phyloP scores from a whole-genome alignment of 2,797 vertebrate species.

The Hypotaenidia philippensis region DNA sequence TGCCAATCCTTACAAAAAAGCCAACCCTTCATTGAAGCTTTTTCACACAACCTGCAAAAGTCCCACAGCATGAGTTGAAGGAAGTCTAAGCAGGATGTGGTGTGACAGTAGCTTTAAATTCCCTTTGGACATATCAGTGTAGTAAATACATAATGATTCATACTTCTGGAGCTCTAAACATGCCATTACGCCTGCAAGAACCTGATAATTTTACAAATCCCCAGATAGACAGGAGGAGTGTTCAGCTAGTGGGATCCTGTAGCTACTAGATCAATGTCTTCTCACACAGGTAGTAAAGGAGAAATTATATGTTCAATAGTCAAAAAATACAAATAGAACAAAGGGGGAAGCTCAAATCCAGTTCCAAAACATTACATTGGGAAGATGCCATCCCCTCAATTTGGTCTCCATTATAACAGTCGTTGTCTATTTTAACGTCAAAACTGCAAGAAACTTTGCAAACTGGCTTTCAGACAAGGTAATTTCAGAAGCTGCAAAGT shows the following conservation, averaged over 20 bases:
- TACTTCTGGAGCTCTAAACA: neutral
- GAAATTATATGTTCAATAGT: neutral
- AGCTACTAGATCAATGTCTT: neutral
- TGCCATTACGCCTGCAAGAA: constrained; percentile 5
- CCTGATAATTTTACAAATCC: neutral
- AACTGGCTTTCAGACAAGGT: constrained; percentile 8
- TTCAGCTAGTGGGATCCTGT: neutral
- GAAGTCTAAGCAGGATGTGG: neutral
- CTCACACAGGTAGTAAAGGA: neutral
- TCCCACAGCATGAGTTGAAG: neutral
- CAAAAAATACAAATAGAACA: neutral
- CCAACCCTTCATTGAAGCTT: neutral
- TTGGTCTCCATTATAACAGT: neutral
- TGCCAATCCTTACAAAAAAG: neutral
- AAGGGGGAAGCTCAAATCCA: neutral
- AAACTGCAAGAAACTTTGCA: neutral
- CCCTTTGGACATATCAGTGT: neutral
- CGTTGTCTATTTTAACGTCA: neutral
- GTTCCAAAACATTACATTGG: neutral
- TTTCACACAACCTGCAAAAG: neutral
- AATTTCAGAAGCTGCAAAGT: constrained; percentile 41
- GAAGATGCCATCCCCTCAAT: neutral
- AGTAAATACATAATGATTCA: neutral
- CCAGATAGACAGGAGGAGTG: neutral
- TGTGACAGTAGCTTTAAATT: constrained; percentile 8